phyloP scores from a whole-genome alignment of 1,140 invertebrate genomes.

The Drosophila mojavensis region DNA sequence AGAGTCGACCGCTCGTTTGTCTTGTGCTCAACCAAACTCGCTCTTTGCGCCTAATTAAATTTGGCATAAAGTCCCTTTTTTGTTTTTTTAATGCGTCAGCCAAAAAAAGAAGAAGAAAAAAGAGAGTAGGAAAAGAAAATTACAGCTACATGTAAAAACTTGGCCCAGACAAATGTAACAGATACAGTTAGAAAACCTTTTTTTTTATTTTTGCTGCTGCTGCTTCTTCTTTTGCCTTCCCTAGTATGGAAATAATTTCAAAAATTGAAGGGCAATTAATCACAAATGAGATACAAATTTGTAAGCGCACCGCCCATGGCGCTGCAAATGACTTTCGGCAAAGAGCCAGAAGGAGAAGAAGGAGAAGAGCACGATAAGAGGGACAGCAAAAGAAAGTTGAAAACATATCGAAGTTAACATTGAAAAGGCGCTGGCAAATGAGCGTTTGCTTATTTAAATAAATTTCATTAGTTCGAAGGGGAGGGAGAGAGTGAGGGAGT shows the following conservation, averaged over 20 bases:
- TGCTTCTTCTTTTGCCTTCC: not conserved
- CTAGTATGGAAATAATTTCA: constrained; percentile 62
- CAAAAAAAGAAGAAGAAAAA: not conserved
- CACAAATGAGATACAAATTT: constrained; percentile 80
- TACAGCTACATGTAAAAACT: constrained; percentile 57
- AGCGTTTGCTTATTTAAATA: constrained; percentile 78
- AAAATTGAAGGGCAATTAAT: constrained; percentile 81
- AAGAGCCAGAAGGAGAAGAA: constrained; percentile 4
- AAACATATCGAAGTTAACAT: constrained; percentile 57
- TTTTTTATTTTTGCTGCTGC: not conserved
- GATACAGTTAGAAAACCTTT: constrained; percentile 41
- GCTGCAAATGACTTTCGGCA: constrained; percentile 38
- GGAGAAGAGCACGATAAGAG: constrained; percentile 10
- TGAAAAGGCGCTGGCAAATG: constrained; percentile 72
- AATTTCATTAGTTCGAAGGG: constrained; percentile 67
- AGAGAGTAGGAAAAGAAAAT: constrained; percentile 41
- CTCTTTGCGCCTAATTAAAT: constrained; percentile 81
- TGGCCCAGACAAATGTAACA: constrained; percentile 75
- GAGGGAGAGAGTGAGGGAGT: constrained; percentile 3
- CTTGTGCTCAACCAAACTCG: constrained; percentile 52
- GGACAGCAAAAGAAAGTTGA: constrained; percentile 54
- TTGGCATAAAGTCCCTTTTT: constrained; percentile 80
- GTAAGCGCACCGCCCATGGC: constrained; percentile 54
- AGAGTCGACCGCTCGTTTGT: constrained; percentile 80
- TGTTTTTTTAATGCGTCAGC: constrained; percentile 51